Conservation (phyloP, 2,888 invertebrate genomes). For the Drosophila quasianomalipes region DNA sequence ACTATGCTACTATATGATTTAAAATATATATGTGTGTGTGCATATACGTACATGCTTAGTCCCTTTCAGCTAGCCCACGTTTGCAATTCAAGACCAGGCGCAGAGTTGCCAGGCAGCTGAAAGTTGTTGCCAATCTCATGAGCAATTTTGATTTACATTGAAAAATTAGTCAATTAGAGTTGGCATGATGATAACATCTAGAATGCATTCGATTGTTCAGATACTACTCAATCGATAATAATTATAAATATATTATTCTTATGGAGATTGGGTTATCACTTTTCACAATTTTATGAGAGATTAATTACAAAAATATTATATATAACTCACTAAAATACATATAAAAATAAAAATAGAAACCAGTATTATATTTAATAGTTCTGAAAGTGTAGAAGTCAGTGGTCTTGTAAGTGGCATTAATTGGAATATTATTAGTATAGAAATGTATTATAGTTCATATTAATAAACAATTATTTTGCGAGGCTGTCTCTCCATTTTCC, state of each 20-base stretch:
- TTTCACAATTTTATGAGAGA: neutral
- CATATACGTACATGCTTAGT: conserved; percentile 18
- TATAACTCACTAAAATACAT: neutral
- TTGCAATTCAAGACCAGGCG: conserved; percentile 24
- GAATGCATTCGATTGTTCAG: neutral
- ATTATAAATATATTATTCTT: neutral
- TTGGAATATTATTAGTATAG: neutral
- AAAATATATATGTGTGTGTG: conserved; percentile 21
- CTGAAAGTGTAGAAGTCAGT: neutral
- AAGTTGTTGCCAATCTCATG: conserved; percentile 32
- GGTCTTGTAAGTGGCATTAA: neutral
- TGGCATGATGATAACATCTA: neutral
- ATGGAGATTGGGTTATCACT: neutral
- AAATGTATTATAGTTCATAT: neutral
- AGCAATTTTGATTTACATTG: conserved; percentile 51
- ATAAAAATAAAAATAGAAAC: neutral
- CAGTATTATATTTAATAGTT: rapidly evolving
- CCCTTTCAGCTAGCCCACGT: conserved; percentile 40
- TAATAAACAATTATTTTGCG: neutral
- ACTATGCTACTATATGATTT: conserved; percentile 55
- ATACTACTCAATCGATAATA: neutral
- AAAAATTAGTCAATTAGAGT: conserved; percentile 19
- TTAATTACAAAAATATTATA: neutral
- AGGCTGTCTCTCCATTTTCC: neutral
- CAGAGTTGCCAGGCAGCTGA: conserved; percentile 16